These are phyloP conservation scores for Theodoxus fluviatilis DNA, from an alignment of 2,888 invertebrate species.

Conservation along the genomic window DNA sequence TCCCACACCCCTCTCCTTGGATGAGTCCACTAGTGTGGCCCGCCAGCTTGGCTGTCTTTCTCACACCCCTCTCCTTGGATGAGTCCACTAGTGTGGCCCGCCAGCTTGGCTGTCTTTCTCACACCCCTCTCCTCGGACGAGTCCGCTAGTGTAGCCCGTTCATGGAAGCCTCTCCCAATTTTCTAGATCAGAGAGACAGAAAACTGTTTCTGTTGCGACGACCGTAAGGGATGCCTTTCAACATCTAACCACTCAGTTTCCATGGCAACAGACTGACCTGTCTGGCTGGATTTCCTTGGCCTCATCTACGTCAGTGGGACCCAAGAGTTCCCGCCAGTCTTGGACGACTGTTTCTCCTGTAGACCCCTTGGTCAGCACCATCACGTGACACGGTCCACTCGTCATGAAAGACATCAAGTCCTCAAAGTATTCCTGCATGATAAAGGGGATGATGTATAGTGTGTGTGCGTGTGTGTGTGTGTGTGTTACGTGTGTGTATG, in stretches of 20 bases:
- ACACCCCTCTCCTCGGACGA: too few relatives aligned
- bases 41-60: too few relatives aligned
- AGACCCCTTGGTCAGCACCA: constrained; percentile 62
- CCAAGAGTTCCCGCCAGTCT: constrained; percentile 63
- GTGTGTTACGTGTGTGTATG: too few relatives aligned
- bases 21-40: too few relatives aligned
- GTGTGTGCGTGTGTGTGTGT: too few relatives aligned
- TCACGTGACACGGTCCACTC: constrained; percentile 59
- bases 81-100: too few relatives aligned
- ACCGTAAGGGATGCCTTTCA: background rate
- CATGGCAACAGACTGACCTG: constrained; percentile 42
- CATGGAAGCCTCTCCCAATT: too few relatives aligned
- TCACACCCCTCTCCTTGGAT: too few relatives aligned
- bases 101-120: too few relatives aligned
- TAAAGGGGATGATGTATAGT: background rate
- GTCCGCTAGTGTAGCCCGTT: too few relatives aligned
- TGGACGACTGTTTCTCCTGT: constrained; percentile 59
- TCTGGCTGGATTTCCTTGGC: constrained; percentile 61
- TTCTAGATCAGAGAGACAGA: too few relatives aligned
- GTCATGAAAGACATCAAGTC: constrained; percentile 62
- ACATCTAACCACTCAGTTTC: background rate
- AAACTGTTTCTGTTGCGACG: background rate
- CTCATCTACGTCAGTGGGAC: constrained; percentile 62
- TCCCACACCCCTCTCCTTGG: too few relatives aligned
- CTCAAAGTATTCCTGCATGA: constrained; percentile 58